A percentile compares a stretch with the other conserved stretches of the same genome.
Evolutionary conservation across 2,797 vertebrate genomes (phyloP).

Genomic region (Molossus molossus): DNA sequence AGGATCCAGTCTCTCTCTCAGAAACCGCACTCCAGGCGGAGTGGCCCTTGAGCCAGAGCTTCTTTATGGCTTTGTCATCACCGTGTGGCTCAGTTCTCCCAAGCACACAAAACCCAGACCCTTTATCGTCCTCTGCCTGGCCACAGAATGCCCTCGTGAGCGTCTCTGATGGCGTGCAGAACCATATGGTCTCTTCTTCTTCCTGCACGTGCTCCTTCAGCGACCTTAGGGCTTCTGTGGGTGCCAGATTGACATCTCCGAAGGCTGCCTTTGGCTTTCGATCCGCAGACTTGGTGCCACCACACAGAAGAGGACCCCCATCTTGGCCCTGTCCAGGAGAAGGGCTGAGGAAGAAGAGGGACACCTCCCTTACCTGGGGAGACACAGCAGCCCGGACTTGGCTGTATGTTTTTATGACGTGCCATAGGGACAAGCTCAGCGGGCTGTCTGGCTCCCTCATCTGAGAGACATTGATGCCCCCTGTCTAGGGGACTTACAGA

Average conservation of each 20-base stretch:
- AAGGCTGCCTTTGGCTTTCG: neutral
- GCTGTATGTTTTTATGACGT: conserved; percentile 3
- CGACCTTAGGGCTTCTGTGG: conserved; percentile 37
- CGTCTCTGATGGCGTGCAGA: neutral
- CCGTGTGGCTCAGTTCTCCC: conserved; percentile 12
- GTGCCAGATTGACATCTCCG: neutral
- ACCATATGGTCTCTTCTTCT: neutral
- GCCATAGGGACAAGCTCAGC: neutral
- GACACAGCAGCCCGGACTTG: neutral
- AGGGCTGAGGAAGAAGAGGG: neutral
- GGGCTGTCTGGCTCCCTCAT: conserved; percentile 33
- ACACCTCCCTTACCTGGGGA: neutral
- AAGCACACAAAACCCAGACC: conserved; percentile 51
- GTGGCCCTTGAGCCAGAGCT: conserved; percentile 10
- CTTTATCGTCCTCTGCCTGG: conserved; percentile 71
- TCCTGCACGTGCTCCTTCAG: neutral
- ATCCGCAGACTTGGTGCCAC: neutral
- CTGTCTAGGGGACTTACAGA: neutral
- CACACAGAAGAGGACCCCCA: neutral
- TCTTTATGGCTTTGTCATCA: conserved; percentile 70
- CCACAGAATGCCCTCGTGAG: conserved; percentile 52
- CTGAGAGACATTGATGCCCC: conserved; percentile 27
- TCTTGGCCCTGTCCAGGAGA: neutral
- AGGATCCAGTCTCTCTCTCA: conserved; percentile 73
- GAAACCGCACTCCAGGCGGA: conserved; percentile 65